Base-by-base conservation (phyloP, 2,797 vertebrate species). In the Sebastes taczanowskii region DNA sequence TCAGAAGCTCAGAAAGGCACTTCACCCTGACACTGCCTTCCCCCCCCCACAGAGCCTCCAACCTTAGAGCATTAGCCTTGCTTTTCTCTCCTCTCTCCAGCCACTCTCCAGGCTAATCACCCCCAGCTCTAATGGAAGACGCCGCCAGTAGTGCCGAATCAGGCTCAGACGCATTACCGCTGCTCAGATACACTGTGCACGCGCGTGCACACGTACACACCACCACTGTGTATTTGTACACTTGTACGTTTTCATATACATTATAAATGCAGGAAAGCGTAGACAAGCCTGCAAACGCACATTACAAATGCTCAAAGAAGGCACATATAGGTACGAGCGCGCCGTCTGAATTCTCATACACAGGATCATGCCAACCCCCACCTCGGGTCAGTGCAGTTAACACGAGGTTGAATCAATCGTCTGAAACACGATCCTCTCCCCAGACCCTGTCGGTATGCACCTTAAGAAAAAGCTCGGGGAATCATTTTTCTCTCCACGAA, bases 71-170 rank as follows among this genome's bases (percentile, higher is more conserved):
- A 91, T 93, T 93, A 91, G 86, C 86, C 80, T 79, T 29, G 38
- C 86, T 83, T 79, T 74, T 86, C 83, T 87, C 77, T 84, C 86
- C 78, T 69, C 77, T 85, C 74, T 84, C 11, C 70, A 86, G 79
- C 85, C 85, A 78, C 81, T 87, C 78, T 90, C 49, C 20, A 62
- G 81, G 68, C 75, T 89, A 90, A 91, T 92, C 84, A 91, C 86
- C 92, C 89, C 81, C 81, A 89, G 86, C 66, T 69, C 60, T 93
- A 93, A 94, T 94, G 92, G 91, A 84, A 52, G 78, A 86, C 70
- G 74, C 77, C 2, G 29, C 78, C 76, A 81, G 68, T 79, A 70
- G 84, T 84, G 86, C 84, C 13, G 78, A 90, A 84, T 91, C 78
- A 89, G 83, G 65, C 75, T 68, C 73, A 75, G 84, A 84, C 11